Evolutionary conservation across 92 coral and sea anemone genomes (phyloP).

Genomic region (Metridium senile): DNA sequence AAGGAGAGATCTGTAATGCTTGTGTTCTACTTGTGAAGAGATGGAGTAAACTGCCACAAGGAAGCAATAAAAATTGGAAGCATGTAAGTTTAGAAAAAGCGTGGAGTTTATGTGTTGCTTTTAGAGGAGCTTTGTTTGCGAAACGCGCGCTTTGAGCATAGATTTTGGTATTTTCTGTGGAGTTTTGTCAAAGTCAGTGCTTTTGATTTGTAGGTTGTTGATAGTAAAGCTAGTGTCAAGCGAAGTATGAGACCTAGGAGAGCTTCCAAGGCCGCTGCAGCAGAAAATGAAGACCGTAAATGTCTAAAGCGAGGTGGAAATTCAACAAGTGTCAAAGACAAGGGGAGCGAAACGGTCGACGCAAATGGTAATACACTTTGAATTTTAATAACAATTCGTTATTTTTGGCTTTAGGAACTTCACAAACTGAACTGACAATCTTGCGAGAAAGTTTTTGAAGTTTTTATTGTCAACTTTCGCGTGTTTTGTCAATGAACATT

Average conservation of each 20-base stretch:
- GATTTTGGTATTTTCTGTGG: background rate
- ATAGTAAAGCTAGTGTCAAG: conserved; percentile 82
- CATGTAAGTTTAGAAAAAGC: conserved; percentile 68
- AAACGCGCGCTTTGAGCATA: conserved; percentile 32
- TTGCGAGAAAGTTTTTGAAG: background rate
- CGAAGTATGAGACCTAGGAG: conserved; percentile 77
- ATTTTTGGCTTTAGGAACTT: background rate
- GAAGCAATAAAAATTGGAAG: conserved; percentile 89
- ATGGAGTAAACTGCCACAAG: conserved; percentile 92
- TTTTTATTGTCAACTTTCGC: background rate
- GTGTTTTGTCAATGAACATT: conserved; percentile 3
- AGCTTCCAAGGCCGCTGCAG: conserved; percentile 52
- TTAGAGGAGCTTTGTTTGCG: background rate
- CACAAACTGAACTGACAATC: background rate
- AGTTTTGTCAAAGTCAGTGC: conserved; percentile 13
- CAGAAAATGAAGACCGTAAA: conserved; percentile 14
- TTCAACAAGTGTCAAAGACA: conserved; percentile 40
- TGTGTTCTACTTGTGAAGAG: conserved; percentile 95
- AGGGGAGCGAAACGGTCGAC: conserved; percentile 31
- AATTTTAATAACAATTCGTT: too few relatives aligned
- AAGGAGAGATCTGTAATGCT: conserved; percentile 97
- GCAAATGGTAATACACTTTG: conserved; percentile 35
- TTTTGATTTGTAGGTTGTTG: conserved; percentile 74
- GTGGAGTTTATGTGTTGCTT: background rate
- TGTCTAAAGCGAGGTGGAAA: conserved; percentile 5